A percentile compares a stretch with the other conserved stretches of the same genome.
Conservation (phyloP, 64 coral and sea anemone genomes). For the Montipora foliosa region DNA sequence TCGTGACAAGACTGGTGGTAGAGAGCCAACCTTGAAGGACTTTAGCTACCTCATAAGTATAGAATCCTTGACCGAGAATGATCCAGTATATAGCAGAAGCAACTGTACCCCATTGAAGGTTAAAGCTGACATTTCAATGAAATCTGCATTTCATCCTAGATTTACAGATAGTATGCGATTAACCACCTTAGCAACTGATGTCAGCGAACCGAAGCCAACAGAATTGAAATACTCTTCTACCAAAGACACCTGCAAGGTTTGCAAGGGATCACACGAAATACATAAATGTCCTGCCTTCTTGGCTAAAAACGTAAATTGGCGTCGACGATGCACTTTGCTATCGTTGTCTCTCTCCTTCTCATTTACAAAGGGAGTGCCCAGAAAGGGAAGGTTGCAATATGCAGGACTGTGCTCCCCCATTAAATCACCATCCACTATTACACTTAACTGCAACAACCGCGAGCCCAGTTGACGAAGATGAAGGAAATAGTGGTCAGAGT, state of each 20-base stretch:
- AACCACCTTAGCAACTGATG: background rate
- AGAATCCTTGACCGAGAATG: constrained; percentile 57
- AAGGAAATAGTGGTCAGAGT: too few relatives aligned
- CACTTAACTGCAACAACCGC: too few relatives aligned
- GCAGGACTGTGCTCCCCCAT: too few relatives aligned
- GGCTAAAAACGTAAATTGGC: background rate
- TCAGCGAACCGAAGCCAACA: background rate
- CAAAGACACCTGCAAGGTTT: background rate
- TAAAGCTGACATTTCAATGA: too few relatives aligned
- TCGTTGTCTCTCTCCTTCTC: too few relatives aligned
- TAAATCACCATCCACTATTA: too few relatives aligned
- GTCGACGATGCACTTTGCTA: too few relatives aligned
- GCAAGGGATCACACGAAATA: background rate
- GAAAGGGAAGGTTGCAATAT: too few relatives aligned
- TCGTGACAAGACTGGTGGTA: constrained; percentile 15
- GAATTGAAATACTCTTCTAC: background rate
- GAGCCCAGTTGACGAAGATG: too few relatives aligned
- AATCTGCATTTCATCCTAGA: too few relatives aligned
- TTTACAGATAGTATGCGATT: background rate
- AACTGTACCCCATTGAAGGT: background rate
- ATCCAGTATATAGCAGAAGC: constrained; percentile 47
- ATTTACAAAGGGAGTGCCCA: too few relatives aligned
- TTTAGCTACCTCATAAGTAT: constrained; percentile 22
- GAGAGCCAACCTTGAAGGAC: constrained; percentile 14
- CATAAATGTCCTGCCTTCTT: background rate